Evolutionary conservation across 2,113 vertebrate genomes (phyloP).

Genomic region (Silurus asotus): DNA sequence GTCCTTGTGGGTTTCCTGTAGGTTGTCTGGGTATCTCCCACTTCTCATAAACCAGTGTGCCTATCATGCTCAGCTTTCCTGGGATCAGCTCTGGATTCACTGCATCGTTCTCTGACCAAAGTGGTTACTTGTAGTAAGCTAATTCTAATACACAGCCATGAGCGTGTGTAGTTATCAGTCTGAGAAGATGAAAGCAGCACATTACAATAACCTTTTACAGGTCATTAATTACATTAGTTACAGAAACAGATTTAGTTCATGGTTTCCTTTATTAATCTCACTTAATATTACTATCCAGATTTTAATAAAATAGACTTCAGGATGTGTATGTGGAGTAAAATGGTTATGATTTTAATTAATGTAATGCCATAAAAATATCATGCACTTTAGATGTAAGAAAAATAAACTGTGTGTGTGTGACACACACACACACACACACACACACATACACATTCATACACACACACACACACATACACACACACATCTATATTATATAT

Average conservation of each 20-base stretch:
- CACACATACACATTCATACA: too few species aligned
- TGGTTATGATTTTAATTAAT: conserved; percentile 31
- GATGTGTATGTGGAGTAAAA: conserved; percentile 5
- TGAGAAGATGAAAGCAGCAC: neutral
- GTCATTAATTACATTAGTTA: neutral
- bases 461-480: too few species aligned
- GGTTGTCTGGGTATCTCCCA: neutral
- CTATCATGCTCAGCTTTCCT: neutral
- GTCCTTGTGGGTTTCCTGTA: neutral
- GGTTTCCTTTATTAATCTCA: neutral
- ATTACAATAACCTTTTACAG: neutral
- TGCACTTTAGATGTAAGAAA: conserved; percentile 23
- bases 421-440: too few species aligned
- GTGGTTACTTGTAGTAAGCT: neutral
- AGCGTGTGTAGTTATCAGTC: neutral
- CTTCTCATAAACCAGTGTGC: neutral
- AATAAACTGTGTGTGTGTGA: neutral
- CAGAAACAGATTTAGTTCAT: neutral
- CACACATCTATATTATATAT: neutral
- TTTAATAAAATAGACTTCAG: neutral
- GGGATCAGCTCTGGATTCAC: too few species aligned
- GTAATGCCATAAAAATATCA: conserved; percentile 40
- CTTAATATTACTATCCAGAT: neutral
- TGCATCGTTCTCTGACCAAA: neutral
- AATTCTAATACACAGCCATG: neutral